Percentiles rank a stretch among this genome's conserved stretches.
Evolutionary conservation across 2,797 vertebrate genomes (phyloP).

Genomic region (Clamator glandarius): DNA sequence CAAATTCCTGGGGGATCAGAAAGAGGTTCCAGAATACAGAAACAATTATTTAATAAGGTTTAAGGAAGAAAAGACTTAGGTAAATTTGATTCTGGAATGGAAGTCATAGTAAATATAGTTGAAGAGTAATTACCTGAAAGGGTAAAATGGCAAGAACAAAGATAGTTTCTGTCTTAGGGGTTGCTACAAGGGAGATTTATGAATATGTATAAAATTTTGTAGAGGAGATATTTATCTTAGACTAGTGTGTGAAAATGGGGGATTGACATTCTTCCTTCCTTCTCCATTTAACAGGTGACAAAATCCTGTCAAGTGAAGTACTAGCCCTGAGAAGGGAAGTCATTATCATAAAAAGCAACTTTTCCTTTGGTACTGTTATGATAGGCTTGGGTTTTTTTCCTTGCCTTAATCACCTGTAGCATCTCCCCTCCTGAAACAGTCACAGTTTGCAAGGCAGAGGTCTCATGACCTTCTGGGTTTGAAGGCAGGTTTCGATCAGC

Average conservation of each 20-base stretch:
- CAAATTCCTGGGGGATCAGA: neutral
- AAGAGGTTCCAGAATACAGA: neutral
- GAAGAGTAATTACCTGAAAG: neutral
- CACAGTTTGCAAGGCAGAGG: conserved; percentile 3
- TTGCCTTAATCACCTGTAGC: neutral
- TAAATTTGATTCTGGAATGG: neutral
- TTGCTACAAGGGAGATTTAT: neutral
- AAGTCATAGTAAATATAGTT: neutral
- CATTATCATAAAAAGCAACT: neutral
- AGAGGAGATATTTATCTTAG: neutral
- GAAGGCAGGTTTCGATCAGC: conserved; percentile 56
- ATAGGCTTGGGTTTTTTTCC: neutral
- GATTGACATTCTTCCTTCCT: neutral
- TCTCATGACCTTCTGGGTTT: conserved; percentile 39
- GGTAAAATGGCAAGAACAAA: neutral
- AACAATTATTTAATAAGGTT: neutral
- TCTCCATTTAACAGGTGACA: conserved; percentile 23
- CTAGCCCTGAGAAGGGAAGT: conserved; percentile 18
- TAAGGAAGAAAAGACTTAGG: neutral
- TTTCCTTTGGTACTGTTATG: neutral
- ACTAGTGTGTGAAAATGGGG: neutral
- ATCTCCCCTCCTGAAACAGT: neutral
- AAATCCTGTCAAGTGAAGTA: neutral
- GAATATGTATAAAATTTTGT: neutral
- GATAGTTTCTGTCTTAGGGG: neutral